Percentiles rank a stretch among this genome's conserved stretches.
phyloP scores from a whole-genome alignment of 2,888 invertebrate species.

The Ophioninae sp. region DNA sequence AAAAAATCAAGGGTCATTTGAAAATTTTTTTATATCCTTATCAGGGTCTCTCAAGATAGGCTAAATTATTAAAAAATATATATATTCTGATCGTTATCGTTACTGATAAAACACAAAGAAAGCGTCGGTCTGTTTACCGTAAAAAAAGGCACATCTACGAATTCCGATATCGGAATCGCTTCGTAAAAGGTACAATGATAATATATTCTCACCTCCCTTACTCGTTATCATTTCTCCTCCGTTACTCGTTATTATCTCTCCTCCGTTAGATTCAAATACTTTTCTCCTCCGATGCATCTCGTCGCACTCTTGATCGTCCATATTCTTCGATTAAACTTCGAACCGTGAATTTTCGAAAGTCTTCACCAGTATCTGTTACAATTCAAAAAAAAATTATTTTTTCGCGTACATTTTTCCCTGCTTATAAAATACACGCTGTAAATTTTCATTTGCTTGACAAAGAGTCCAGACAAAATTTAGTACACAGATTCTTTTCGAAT shows the following conservation, averaged over 20 bases:
- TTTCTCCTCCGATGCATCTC: conserved; percentile 7
- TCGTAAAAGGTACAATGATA: not conserved
- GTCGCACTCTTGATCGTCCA: conserved; percentile 33
- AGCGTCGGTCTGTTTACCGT: not conserved
- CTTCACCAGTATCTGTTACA: conserved; percentile 5
- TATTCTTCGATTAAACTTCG: not conserved
- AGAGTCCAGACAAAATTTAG: not conserved
- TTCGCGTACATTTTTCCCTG: not conserved
- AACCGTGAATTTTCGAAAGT: not conserved
- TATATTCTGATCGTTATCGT: not conserved
- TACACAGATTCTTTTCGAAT: not conserved
- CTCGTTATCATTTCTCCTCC: conserved; percentile 6
- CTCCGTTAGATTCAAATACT: not conserved
- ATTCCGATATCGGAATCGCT: not conserved
- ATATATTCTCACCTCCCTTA: conserved; percentile 52
- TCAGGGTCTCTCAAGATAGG: conserved; percentile 27
- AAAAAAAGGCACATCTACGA: not conserved
- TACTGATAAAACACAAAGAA: conserved; percentile 8
- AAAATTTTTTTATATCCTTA: conserved; percentile 14
- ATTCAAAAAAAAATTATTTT: not conserved
- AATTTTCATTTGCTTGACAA: not conserved
- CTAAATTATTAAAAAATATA: conserved; percentile 11
- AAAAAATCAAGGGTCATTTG: not conserved
- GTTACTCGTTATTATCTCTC: conserved; percentile 35
- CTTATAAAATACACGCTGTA: not conserved